Evolutionary conservation across 2,113 vertebrate species (phyloP), one percentile per base, ranked within the genome.

Genomic region (Condylura cristata): DNA sequence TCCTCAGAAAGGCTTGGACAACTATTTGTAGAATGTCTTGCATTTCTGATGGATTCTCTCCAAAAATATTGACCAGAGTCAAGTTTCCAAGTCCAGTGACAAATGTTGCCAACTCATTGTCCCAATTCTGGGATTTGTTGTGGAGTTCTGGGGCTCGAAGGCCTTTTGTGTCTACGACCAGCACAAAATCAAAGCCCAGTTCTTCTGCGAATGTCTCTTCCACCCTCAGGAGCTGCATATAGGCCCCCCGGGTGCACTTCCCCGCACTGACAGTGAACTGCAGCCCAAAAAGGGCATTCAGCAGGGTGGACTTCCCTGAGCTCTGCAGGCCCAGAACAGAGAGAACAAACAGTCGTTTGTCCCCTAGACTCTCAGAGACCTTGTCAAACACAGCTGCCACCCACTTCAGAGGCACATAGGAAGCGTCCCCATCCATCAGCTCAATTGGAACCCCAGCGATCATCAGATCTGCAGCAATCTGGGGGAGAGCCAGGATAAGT

Each of bases 381-480:
- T 97, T 97, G 63, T 98, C 97, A 90, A 99, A 97, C 91, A 99
- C 86, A 71, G 98, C 98, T n/a, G 88, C 89, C 18, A 99, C 96
- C 98, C 98, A 99, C 7, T 3, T 97, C 4, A 99, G 34, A 22
- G 99, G 98, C 12, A 99, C 93, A 9, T 99, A 98, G 17, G 98
- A 98, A 70, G 98, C 98, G 82, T 99, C 98, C 0, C 98, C 99
- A 61, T 99, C 98, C 98, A 99, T 98, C 79, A 99, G 96, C 94
- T 99, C 99, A 46, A 98, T 51, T 0, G 99, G 98, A 28, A 98
- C 96, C 6, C 98, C 98, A 9, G 89, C 98, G 82, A 98, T 92
- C 98, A 99, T 98, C 65, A 99, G 93, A 1, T 98, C 97, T 58
- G 98, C 98, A 65, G 98, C 98, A 68, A 98, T 96, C 14, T 96